Conservation (phyloP, 2,888 invertebrate genomes). For the Nomada goodeniana region DNA sequence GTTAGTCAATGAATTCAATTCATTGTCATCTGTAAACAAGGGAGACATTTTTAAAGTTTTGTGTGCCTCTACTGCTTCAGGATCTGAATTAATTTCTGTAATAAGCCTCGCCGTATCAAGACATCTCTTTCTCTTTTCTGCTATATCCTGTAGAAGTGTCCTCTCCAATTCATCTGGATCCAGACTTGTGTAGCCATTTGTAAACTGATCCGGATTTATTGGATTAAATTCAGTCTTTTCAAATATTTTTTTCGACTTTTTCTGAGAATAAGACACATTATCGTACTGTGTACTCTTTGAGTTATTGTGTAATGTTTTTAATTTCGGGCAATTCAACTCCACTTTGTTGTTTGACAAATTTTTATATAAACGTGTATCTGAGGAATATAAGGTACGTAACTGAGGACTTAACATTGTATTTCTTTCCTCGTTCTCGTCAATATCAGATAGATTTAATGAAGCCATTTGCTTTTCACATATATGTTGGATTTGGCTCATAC, state of each 20-base stretch:
- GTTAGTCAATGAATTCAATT: constrained; percentile 15
- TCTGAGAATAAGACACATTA: constrained; percentile 40
- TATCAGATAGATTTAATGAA: constrained; percentile 55
- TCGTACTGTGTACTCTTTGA: neutral
- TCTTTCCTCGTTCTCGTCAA: neutral
- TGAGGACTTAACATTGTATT: neutral
- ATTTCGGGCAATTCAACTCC: neutral
- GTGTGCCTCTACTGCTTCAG: constrained; percentile 49
- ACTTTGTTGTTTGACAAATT: neutral
- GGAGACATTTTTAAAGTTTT: constrained; percentile 53
- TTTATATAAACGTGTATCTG: neutral
- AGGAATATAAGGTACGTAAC: neutral
- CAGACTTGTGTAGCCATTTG: constrained; percentile 22
- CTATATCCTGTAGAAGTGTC: constrained; percentile 74
- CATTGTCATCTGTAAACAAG: constrained; percentile 39
- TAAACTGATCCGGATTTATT: neutral
- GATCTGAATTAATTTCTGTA: constrained; percentile 74
- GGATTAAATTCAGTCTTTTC: neutral
- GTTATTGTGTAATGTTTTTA: neutral
- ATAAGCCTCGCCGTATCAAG: constrained; percentile 78
- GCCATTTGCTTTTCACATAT: constrained; percentile 76
- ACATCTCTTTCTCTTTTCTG: constrained; percentile 77
- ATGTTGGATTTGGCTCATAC: constrained; percentile 63
- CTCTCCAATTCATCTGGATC: constrained; percentile 69
- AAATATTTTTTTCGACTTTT: constrained; percentile 20